Base-by-base conservation (phyloP, 2,888 invertebrate species). In the Keiferia lycopersicella region DNA sequence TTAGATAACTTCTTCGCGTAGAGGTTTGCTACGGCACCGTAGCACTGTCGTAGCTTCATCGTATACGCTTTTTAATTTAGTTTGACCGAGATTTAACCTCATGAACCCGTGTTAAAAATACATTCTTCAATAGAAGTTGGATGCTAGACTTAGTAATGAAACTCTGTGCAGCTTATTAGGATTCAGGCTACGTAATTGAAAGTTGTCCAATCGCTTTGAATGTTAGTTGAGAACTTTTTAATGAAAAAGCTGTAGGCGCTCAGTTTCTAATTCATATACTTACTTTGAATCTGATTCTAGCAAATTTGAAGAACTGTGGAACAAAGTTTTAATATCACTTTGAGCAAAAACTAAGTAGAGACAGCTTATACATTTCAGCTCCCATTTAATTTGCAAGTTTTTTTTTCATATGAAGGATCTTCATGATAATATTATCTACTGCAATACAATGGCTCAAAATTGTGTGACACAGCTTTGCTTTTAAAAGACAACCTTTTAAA, bases 181-280 rank as follows among this genome's bases (percentile, higher is more conserved):
- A 76, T 74, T 76, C 70, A 66, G 66, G 69, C 69, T 70, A 71
- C 72, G 76, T 79, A 78, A 83, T 83, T 75, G 80, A 82, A 83
- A 84, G 76, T 84, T 82, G 76, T 76, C 76, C 79, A 80, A 86
- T 87, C 82, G 83, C 81, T 84, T 81, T 80, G 80, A 83, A 83
- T 84, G 84, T 86, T 82, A 84, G 80, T 80, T 81, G 72, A 14
- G 34, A 34, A 34, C 34, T 34, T 34, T 26, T 34, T 34, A 34
- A 34, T 34, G 34, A 34, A 34, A 34, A 34, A 10, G 34, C 34
- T 34, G 34, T 34, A 34, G 34, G 34, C 34, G 8, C 34, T 34
- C 34, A 34, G 34, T 34, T 34, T 34, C 34, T 34, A 34, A 8
- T 34, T 34, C 34, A 34, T 34, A 4, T 6, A 34, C 34, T 8